Percentiles rank a stretch among this genome's conserved stretches.
phyloP scores from a whole-genome alignment of 2,888 invertebrate species.

The Lasioglossum villosulum region DNA sequence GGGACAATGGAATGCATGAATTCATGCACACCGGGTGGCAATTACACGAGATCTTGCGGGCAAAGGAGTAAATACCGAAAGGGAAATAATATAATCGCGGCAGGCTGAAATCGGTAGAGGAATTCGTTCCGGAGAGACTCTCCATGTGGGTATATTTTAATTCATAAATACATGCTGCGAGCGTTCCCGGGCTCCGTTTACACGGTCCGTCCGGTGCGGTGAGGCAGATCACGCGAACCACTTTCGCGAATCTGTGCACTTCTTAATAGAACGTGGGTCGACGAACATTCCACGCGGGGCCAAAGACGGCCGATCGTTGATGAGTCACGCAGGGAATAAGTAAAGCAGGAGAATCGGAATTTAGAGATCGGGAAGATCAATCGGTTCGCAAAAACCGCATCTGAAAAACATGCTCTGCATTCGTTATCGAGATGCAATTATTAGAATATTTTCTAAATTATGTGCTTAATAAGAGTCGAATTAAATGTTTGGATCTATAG shows the following conservation, averaged over 20 bases:
- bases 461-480: background rate
- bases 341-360: conserved; percentile 24
- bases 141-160: conserved; percentile 56
- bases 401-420: background rate
- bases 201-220: conserved; percentile 27
- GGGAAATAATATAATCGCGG: conserved; percentile 43
- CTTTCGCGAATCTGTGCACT: conserved; percentile 47
- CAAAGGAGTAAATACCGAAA: conserved; percentile 17
- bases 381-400: background rate
- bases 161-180: conserved; percentile 66
- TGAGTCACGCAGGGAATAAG: conserved; percentile 42
- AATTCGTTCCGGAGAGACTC: conserved; percentile 27
- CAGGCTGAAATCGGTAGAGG: conserved; percentile 37
- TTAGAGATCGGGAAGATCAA: conserved; percentile 7
- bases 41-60: background rate
- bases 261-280: conserved; percentile 43
- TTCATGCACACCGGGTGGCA: background rate
- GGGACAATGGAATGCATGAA: background rate
- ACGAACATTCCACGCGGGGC: conserved; percentile 33
- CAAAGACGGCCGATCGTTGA: conserved; percentile 11
- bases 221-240: conserved; percentile 60
- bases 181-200: conserved; percentile 38
- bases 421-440: background rate
- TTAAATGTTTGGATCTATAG: background rate
- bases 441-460: background rate